A percentile compares a stretch with the other conserved stretches of the same genome.
phyloP scores from a whole-genome alignment of 2,888 invertebrate genomes.

The Clunio marinus region DNA sequence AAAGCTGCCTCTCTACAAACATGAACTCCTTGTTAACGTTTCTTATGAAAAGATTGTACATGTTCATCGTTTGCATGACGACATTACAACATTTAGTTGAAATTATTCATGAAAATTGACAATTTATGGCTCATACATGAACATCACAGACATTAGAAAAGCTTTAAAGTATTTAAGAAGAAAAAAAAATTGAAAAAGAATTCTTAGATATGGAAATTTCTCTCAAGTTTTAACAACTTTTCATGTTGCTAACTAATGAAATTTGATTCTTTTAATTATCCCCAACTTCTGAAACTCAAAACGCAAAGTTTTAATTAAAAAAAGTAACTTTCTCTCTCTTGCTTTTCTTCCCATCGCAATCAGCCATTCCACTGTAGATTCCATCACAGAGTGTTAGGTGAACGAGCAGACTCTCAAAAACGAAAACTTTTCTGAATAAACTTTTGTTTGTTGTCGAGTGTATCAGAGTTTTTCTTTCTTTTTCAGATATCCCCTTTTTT shows the following conservation, averaged over 20 bases:
- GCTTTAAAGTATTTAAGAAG: too few relatives aligned
- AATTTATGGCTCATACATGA: too few relatives aligned
- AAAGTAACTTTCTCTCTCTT: slow-evolving; percentile 2
- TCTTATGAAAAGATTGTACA: too few relatives aligned
- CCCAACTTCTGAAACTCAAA: slow-evolving; percentile 15
- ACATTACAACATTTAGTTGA: too few relatives aligned
- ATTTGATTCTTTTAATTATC: slow-evolving; percentile 28
- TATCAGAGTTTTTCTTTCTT: not conserved
- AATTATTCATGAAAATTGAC: not conserved
- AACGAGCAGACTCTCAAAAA: slow-evolving; percentile 1
- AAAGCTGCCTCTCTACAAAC: too few relatives aligned
- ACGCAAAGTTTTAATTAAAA: slow-evolving; percentile 28
- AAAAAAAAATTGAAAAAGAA: too few relatives aligned
- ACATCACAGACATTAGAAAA: too few relatives aligned
- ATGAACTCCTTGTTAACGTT: too few relatives aligned
- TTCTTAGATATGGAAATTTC: too few relatives aligned
- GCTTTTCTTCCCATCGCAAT: not conserved
- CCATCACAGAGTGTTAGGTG: slow-evolving; percentile 8
- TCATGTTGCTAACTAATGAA: slow-evolving; percentile 18
- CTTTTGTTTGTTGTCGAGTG: slow-evolving; percentile 15
- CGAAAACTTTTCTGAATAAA: slow-evolving; percentile 4
- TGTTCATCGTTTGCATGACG: too few relatives aligned
- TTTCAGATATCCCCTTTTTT: too few relatives aligned
- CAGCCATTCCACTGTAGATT: not conserved
- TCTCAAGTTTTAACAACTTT: slow-evolving; percentile 6